A percentile compares a stretch with the other conserved stretches of the same genome.
Conservation (phyloP, 2,113 vertebrate genomes). For the Nothocercus julius region DNA sequence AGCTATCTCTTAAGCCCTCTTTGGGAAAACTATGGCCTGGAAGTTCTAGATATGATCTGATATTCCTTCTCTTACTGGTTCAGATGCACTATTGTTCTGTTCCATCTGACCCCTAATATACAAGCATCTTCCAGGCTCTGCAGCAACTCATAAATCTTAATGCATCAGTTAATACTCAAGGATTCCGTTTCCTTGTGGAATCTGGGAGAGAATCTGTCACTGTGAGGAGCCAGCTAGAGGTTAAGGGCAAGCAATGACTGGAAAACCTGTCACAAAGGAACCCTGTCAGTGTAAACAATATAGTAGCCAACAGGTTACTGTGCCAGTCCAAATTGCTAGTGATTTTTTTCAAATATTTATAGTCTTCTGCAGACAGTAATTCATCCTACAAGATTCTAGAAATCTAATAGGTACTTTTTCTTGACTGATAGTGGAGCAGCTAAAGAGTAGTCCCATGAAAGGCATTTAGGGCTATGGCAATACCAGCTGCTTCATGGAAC, state of each 20-base stretch:
- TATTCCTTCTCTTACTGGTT: not conserved
- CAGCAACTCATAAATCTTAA: not conserved
- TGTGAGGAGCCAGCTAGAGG: not conserved
- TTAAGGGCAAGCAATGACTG: not conserved
- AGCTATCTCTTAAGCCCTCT: not conserved
- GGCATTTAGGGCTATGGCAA: not conserved
- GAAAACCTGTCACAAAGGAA: not conserved
- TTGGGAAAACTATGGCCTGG: not conserved
- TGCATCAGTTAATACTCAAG: not conserved
- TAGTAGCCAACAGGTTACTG: not conserved
- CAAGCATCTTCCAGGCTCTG: not conserved
- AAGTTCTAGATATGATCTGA: not conserved
- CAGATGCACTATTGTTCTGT: not conserved
- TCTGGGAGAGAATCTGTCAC: not conserved
- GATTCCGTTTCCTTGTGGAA: not conserved
- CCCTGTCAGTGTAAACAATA: not conserved
- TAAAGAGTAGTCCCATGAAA: not conserved
- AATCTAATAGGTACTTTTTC: not conserved
- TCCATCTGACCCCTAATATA: not conserved
- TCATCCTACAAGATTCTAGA: not conserved
- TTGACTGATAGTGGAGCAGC: not conserved
- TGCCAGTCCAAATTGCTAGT: not conserved
- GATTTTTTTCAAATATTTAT: not conserved
- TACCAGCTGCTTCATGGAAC: not conserved
- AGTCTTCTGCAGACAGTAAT: not conserved